Evolutionary conservation across 2,797 vertebrate genomes (phyloP).

Genomic region (Gymnocypris eckloni): DNA sequence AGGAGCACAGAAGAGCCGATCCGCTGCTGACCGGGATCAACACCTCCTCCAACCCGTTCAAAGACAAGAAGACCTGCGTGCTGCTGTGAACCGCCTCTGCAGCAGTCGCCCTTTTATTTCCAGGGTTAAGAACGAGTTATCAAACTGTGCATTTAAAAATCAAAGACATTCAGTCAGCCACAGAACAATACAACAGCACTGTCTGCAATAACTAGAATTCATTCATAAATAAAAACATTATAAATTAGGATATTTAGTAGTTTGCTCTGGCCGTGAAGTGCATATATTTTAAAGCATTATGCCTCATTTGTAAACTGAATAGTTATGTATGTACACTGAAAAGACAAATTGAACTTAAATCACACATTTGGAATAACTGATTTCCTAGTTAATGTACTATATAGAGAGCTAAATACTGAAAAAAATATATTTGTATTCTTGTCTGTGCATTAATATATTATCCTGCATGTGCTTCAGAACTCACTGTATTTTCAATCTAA

Average conservation of each 20-base stretch:
- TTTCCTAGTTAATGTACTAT: background rate
- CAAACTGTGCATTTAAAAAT: background rate
- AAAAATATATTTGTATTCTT: background rate
- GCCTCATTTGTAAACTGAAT: background rate
- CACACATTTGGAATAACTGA: background rate
- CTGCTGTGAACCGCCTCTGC: constrained; percentile 69
- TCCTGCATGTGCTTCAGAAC: background rate
- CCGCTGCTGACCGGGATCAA: constrained; percentile 83
- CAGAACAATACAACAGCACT: background rate
- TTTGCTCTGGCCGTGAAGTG: background rate
- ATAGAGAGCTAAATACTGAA: background rate
- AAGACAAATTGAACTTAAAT: background rate
- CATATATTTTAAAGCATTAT: background rate
- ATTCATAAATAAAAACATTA: background rate
- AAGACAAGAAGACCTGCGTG: constrained; percentile 84
- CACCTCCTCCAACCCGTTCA: constrained; percentile 84
- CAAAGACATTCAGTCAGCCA: constrained; percentile 9
- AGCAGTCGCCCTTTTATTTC: background rate
- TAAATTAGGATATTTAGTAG: background rate
- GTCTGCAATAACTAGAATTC: background rate
- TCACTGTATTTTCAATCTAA: background rate
- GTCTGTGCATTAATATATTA: background rate
- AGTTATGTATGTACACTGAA: background rate
- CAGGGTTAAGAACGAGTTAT: background rate
- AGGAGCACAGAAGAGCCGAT: constrained; percentile 80